These are phyloP conservation scores for Drosophila monieri DNA, from an alignment of 2,888 invertebrate species.

Conservation along the genomic window DNA sequence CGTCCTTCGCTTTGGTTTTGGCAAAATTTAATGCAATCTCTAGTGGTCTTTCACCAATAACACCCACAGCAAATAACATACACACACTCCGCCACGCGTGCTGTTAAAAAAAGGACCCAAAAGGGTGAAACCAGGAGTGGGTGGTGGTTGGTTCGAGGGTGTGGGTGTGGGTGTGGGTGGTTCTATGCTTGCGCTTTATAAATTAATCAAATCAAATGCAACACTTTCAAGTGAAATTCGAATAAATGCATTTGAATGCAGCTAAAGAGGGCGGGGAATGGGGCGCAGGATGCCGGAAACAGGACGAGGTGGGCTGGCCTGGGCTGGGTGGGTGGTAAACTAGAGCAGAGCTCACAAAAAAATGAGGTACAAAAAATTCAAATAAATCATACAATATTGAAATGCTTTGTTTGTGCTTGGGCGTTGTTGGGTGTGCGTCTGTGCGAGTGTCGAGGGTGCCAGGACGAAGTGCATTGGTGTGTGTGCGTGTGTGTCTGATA, in stretches of 20 bases:
- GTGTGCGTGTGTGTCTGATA: constrained; percentile 10
- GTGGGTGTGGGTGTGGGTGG: background rate
- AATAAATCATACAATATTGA: constrained; percentile 58
- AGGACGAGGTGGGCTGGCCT: background rate
- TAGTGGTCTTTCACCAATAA: constrained; percentile 40
- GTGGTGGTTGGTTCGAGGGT: background rate
- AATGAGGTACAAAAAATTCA: constrained; percentile 36
- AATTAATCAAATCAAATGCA: constrained; percentile 69
- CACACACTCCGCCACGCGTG: constrained; percentile 27
- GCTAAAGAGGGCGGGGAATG: constrained; percentile 5
- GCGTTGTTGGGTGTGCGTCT: constrained; percentile 1
- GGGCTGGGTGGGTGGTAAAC: background rate
- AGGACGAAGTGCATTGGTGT: constrained; percentile 9
- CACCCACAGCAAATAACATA: constrained; percentile 70
- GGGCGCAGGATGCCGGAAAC: constrained; percentile 3
- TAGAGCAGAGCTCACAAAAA: constrained; percentile 34
- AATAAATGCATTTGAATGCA: constrained; percentile 51
- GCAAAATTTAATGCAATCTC: constrained; percentile 8
- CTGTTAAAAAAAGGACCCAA: constrained; percentile 9
- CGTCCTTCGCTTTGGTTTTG: constrained; percentile 5
- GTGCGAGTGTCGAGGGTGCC: constrained; percentile 1
- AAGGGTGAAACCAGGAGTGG: background rate
- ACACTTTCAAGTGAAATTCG: constrained; percentile 57
- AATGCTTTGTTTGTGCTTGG: constrained; percentile 30
- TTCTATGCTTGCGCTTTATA: constrained; percentile 49